Percentiles rank a stretch among this genome's conserved stretches.
phyloP scores from a whole-genome alignment of 2,113 vertebrate genomes.

The Protobothrops flavoviridis region DNA sequence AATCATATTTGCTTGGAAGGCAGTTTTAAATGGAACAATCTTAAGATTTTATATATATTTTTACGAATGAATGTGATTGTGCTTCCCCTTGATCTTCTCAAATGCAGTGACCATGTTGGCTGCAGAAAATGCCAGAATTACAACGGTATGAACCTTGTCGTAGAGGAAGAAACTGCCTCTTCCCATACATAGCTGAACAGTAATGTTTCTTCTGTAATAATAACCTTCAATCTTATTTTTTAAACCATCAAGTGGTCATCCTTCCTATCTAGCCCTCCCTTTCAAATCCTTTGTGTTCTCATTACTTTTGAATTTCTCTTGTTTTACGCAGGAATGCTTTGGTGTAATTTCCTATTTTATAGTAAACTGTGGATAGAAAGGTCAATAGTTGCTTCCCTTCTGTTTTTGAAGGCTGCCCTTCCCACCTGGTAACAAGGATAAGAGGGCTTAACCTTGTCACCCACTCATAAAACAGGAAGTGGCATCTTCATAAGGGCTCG shows the following conservation, averaged over 20 bases:
- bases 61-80: not conserved
- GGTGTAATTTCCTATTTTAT: not conserved
- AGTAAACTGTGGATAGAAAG: not conserved
- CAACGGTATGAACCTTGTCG: not conserved
- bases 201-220: not conserved
- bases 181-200: not conserved
- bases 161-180: not conserved
- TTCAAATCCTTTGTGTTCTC: not conserved
- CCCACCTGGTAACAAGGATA: not conserved
- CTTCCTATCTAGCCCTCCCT: not conserved
- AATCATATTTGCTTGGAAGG: not conserved
- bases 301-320: not conserved
- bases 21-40: not conserved
- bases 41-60: not conserved
- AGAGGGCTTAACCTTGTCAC: not conserved
- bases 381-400: not conserved
- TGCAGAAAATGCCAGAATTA: not conserved
- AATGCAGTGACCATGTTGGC: not conserved
- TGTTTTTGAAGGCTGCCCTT: not conserved
- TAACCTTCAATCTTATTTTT: not conserved
- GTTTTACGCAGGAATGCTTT: not conserved
- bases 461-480: not conserved
- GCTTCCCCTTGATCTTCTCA: not conserved
- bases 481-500: not conserved
- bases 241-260: not conserved